These are phyloP conservation scores for Drosophila suboccidentalis DNA, from an alignment of 2,888 invertebrate genomes.

Conservation along the genomic window DNA sequence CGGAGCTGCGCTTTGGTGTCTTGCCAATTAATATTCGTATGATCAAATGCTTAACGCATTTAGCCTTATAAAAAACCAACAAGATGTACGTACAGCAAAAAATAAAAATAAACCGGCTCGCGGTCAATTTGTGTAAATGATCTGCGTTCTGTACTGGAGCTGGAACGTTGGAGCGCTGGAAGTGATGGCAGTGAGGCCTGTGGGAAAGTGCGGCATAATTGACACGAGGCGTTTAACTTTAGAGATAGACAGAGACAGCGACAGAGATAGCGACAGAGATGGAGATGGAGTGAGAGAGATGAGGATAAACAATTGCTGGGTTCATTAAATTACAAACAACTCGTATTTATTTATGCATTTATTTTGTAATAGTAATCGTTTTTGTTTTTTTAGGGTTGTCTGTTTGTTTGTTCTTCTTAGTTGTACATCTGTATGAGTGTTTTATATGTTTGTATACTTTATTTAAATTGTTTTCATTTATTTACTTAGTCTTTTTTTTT, in stretches of 20 bases:
- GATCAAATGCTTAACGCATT: constrained; percentile 82
- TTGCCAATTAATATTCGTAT: constrained; percentile 82
- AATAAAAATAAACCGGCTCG: constrained; percentile 64
- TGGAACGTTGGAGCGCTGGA: constrained; percentile 16
- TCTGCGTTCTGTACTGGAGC: constrained; percentile 46
- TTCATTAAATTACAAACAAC: constrained; percentile 65
- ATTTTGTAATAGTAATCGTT: constrained; percentile 52
- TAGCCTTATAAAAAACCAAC: constrained; percentile 81
- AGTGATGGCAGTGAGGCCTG: constrained; percentile 45
- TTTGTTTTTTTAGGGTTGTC: constrained; percentile 42
- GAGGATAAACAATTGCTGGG: constrained; percentile 41
- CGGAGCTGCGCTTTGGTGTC: constrained; percentile 66
- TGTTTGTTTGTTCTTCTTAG: constrained; percentile 21
- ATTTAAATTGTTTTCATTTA: constrained; percentile 45
- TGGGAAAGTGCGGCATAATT: constrained; percentile 78
- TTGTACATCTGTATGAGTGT: constrained; percentile 41
- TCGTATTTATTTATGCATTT: constrained; percentile 46
- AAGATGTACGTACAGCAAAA: constrained; percentile 45
- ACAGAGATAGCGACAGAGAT: background rate
- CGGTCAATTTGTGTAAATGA: constrained; percentile 77
- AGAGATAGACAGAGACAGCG: constrained; percentile 39
- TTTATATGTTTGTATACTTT: constrained; percentile 37
- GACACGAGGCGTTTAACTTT: constrained; percentile 67
- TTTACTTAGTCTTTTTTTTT: constrained; percentile 1
- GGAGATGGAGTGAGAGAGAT: constrained; percentile 5